Percentiles rank a stretch among this genome's conserved stretches.
These are phyloP conservation scores for Pluvialis apricaria DNA, from an alignment of 2,113 vertebrate genomes.

Conservation along the genomic window DNA sequence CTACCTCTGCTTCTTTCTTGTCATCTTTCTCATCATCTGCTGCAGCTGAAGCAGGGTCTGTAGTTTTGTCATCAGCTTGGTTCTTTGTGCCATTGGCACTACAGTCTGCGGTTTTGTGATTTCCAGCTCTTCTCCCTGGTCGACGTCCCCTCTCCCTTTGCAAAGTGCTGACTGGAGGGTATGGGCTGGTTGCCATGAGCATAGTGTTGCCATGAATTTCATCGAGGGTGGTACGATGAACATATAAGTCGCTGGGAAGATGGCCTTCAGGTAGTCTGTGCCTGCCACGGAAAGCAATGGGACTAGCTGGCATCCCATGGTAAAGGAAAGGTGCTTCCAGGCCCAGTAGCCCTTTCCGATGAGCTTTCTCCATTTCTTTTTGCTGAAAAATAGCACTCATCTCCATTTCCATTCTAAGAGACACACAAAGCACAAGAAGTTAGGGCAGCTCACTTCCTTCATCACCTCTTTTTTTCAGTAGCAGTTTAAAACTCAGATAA, in stretches of 20 bases:
- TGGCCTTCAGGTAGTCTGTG: constrained; percentile 80
- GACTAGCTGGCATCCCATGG: constrained; percentile 72
- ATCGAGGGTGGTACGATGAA: constrained; percentile 80
- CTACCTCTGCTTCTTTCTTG: constrained; percentile 77
- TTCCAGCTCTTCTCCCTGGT: constrained; percentile 75
- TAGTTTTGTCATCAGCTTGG: constrained; percentile 77
- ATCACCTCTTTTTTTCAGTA: neutral
- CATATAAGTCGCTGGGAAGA: constrained; percentile 74
- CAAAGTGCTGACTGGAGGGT: constrained; percentile 79
- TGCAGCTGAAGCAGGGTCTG: constrained; percentile 65
- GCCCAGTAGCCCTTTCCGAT: constrained; percentile 82
- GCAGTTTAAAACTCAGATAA: neutral
- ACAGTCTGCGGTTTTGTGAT: constrained; percentile 78
- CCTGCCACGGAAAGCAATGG: constrained; percentile 80
- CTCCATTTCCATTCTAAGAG: constrained; percentile 83
- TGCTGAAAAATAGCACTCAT: constrained; percentile 94
- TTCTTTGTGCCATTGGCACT: constrained; percentile 67
- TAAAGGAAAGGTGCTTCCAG: constrained; percentile 83
- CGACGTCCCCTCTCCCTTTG: constrained; percentile 84
- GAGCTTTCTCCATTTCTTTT: constrained; percentile 89
- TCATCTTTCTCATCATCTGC: constrained; percentile 82
- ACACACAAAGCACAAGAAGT: neutral
- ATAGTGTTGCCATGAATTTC: constrained; percentile 83
- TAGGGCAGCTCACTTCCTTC: neutral
- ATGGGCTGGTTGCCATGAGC: constrained; percentile 81